These are phyloP conservation scores for Aeoliscus strigatus DNA, from an alignment of 2,797 vertebrate genomes.

Conservation along the genomic window DNA sequence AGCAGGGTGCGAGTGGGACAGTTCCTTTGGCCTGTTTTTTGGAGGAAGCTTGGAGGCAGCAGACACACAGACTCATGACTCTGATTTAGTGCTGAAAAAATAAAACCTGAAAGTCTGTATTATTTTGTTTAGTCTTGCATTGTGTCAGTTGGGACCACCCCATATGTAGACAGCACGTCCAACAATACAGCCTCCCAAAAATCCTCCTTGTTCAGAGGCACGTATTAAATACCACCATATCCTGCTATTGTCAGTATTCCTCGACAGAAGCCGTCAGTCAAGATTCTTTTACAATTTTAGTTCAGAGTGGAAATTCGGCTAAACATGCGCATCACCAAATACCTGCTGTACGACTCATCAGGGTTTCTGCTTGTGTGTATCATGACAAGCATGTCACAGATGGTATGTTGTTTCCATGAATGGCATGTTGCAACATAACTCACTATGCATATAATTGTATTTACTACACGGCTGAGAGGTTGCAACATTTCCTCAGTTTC, in stretches of 20 bases:
- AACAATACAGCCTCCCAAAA: slow-evolving; percentile 20
- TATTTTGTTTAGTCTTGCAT: slow-evolving; percentile 47
- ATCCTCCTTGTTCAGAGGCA: slow-evolving; percentile 11
- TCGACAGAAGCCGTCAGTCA: slow-evolving; percentile 10
- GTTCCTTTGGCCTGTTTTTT: slow-evolving; percentile 56
- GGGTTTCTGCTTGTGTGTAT: neutral
- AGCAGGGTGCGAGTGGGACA: slow-evolving; percentile 27
- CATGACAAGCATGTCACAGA: neutral
- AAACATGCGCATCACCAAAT: neutral
- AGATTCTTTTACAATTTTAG: slow-evolving; percentile 7
- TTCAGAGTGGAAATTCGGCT: slow-evolving; percentile 12
- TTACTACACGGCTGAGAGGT: neutral
- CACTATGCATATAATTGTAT: neutral
- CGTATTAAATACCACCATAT: slow-evolving; percentile 26
- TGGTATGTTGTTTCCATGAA: neutral
- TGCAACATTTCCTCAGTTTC: neutral
- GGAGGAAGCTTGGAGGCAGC: slow-evolving; percentile 51
- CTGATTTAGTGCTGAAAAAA: slow-evolving; percentile 56
- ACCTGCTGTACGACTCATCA: neutral
- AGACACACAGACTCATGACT: slow-evolving; percentile 48
- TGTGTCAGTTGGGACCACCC: slow-evolving; percentile 31
- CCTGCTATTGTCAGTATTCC: slow-evolving; percentile 38
- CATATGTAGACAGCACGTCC: slow-evolving; percentile 9
- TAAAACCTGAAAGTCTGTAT: slow-evolving; percentile 20
- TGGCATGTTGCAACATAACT: neutral